Conservation (phyloP, 2,888 invertebrate genomes). For the Sthenelais limicola region DNA sequence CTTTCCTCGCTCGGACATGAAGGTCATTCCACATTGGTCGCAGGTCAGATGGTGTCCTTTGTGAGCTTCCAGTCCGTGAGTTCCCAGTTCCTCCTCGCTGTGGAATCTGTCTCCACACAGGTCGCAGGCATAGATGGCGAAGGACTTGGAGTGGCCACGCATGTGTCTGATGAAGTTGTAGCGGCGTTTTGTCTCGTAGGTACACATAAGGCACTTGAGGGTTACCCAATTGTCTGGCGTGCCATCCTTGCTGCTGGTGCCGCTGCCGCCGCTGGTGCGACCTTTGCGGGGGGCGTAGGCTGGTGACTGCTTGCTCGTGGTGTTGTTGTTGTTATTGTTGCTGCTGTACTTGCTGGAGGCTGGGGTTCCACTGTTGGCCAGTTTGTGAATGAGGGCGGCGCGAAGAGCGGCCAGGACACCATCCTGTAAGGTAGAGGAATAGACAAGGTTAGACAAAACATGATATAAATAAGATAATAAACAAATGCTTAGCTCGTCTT, state of each 20-base stretch:
- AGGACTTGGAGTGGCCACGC: slow-evolving; percentile 33
- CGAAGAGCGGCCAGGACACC: slow-evolving; percentile 17
- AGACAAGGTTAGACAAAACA: too few species aligned
- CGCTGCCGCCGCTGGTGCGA: slow-evolving; percentile 8
- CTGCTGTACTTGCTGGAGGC: not conserved
- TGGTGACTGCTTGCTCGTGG: too few species aligned
- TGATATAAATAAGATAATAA: too few species aligned
- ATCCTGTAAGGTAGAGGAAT: not conserved
- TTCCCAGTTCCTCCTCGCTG: slow-evolving; percentile 26
- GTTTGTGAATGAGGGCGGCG: slow-evolving; percentile 32
- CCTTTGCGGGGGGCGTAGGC: not conserved
- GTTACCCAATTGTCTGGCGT: not conserved
- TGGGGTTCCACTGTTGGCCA: slow-evolving; percentile 27
- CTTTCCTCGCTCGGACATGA: slow-evolving; percentile 34
- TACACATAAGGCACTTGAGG: slow-evolving; percentile 18
- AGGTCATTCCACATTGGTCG: slow-evolving; percentile 33
- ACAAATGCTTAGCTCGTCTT: too few species aligned
- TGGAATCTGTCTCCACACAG: slow-evolving; percentile 27
- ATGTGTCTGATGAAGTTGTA: slow-evolving; percentile 41
- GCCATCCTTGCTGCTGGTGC: not conserved
- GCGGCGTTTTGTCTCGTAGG: slow-evolving; percentile 19
- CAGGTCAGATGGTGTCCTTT: slow-evolving; percentile 31
- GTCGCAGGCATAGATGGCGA: slow-evolving; percentile 30
- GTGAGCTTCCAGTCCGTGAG: slow-evolving; percentile 22
- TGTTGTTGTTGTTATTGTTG: slow-evolving; percentile 17